These are phyloP conservation scores for Thaumetopoea pityocampa DNA, from an alignment of 1,140 invertebrate species.

Conservation along the genomic window DNA sequence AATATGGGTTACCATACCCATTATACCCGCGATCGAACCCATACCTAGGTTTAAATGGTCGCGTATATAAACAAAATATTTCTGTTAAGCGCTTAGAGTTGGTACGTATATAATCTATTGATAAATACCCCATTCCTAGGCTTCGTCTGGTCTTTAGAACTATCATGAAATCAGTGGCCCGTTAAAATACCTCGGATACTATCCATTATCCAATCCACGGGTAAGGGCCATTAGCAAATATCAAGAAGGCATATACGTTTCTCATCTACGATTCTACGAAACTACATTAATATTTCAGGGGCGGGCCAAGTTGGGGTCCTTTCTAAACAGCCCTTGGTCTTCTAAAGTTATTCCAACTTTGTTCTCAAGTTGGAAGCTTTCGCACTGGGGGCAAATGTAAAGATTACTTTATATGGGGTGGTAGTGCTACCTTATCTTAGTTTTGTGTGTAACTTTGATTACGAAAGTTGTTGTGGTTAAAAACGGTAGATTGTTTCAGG, in stretches of 20 bases:
- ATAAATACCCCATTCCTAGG: no score
- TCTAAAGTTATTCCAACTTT: conserved; percentile 74
- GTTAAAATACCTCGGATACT: conserved; percentile 2
- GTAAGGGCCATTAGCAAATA: conserved; percentile 31
- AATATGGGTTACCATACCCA: no score
- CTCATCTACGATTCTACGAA: conserved; percentile 69
- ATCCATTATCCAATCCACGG: conserved; percentile 7
- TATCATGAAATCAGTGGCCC: neutral
- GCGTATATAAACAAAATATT: no score
- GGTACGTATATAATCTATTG: no score
- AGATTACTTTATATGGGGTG: conserved; percentile 55
- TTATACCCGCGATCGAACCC: no score
- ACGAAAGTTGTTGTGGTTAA: conserved; percentile 20
- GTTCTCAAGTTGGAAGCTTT: conserved; percentile 44
- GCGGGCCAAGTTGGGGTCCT: conserved; percentile 58
- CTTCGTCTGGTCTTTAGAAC: neutral
- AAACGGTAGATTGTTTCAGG: no score
- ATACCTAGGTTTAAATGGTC: no score
- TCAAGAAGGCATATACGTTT: conserved; percentile 33
- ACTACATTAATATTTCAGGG: conserved; percentile 73
- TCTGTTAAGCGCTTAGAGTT: no score
- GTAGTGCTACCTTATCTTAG: conserved; percentile 57
- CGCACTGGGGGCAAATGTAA: conserved; percentile 45
- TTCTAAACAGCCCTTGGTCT: conserved; percentile 75
- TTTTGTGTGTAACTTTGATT: conserved; percentile 54